Conservation (phyloP, 2,888 invertebrate genomes). For the Cheilosia impressa region DNA sequence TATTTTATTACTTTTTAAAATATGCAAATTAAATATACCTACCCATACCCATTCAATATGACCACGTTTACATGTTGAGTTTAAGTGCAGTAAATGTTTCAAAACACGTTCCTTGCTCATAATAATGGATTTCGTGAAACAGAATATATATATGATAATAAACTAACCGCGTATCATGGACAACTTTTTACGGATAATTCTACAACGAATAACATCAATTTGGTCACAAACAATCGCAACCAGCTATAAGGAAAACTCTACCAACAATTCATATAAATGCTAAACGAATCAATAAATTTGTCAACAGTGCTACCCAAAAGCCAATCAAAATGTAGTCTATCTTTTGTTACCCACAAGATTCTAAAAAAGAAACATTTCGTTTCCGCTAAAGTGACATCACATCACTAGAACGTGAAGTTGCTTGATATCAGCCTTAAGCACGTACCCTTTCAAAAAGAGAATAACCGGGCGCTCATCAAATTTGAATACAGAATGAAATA, state of each 20-base stretch:
- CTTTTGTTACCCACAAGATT: neutral
- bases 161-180: too few species aligned
- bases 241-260: neutral
- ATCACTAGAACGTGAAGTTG: neutral
- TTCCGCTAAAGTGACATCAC: constrained; percentile 58
- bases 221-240: neutral
- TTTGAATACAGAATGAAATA: constrained; percentile 19
- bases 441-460: neutral
- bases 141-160: neutral
- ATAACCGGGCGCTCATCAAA: constrained; percentile 16
- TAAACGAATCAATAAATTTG: constrained; percentile 25
- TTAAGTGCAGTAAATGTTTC: neutral
- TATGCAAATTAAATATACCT: too few species aligned
- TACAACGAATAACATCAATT: too few species aligned
- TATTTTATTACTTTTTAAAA: too few species aligned
- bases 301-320: constrained; percentile 11
- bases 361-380: neutral
- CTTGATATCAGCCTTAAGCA: neutral
- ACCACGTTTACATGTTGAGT: neutral
- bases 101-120: neutral
- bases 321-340: neutral
- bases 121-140: neutral
- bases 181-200: too few species aligned
- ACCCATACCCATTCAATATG: neutral
- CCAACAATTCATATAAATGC: constrained; percentile 26